Evolutionary conservation across 2,888 invertebrate species (phyloP).

Genomic region (Xestia xanthographa): DNA sequence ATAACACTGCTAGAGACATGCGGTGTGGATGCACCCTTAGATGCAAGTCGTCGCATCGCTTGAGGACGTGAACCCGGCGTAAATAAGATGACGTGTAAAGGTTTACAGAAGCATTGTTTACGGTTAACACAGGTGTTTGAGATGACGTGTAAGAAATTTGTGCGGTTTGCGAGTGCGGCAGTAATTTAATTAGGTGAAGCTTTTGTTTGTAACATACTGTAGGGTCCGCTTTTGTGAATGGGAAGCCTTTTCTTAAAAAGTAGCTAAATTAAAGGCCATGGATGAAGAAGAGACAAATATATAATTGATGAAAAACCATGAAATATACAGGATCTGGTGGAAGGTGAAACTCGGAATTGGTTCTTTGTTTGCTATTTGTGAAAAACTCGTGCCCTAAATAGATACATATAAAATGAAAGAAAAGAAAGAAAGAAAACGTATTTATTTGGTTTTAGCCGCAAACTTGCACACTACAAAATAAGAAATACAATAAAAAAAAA

Average conservation of each 20-base stretch:
- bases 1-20: too few species aligned
- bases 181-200: not conserved
- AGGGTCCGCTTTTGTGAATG: not conserved
- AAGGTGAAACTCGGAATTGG: not conserved
- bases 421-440: too few species aligned
- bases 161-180: slow-evolving; percentile 13
- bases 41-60: not conserved
- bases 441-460: too few species aligned
- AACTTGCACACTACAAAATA: too few species aligned
- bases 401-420: too few species aligned
- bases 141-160: not conserved
- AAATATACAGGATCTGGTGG: not conserved
- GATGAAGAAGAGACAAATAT: not conserved
- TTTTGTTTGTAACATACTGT: slow-evolving; percentile 12
- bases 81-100: not conserved
- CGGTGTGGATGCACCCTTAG: not conserved
- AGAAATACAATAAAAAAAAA: too few species aligned
- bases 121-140: slow-evolving; percentile 24
- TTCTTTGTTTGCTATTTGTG: not conserved
- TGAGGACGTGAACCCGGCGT: not conserved
- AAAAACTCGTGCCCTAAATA: not conserved
- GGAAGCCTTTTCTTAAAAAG: not conserved
- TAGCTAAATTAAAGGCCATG: not conserved
- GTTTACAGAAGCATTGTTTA: slow-evolving; percentile 21
- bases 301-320: not conserved